These are phyloP conservation scores for Mechanitis messenoides DNA, from an alignment of 2,888 invertebrate genomes.

Conservation along the genomic window DNA sequence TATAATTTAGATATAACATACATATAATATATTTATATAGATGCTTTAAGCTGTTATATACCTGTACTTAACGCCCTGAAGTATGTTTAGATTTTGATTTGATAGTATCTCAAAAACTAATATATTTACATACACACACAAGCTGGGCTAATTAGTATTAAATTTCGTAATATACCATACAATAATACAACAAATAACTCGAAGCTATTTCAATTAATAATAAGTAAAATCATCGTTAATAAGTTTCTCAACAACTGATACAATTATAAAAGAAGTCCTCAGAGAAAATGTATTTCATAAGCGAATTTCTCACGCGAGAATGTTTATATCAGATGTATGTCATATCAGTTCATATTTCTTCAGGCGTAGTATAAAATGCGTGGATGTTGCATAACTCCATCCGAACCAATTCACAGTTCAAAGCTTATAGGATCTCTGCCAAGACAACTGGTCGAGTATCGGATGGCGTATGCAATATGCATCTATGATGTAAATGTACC, in stretches of 20 bases:
- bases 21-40: no score
- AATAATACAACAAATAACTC: no score
- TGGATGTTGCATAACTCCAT: conserved; percentile 36
- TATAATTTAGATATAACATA: not conserved
- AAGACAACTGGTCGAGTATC: conserved; percentile 34
- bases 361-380: conserved; percentile 9
- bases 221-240: no score
- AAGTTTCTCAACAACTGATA: not conserved
- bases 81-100: no score
- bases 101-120: not conserved
- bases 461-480: conserved; percentile 6
- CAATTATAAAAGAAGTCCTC: not conserved
- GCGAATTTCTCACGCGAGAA: not conserved
- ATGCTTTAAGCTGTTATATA: no score
- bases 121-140: no score
- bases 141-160: no score
- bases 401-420: conserved; percentile 41
- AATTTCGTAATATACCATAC: no score
- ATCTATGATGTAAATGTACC: not conserved
- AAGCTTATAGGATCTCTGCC: conserved; percentile 40
- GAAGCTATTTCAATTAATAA: no score
- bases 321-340: conserved; percentile 2
- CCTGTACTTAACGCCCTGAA: no score
- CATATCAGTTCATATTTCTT: not conserved
- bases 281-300: no score